These are phyloP conservation scores for Tragelaphus eurycerus DNA, from an alignment of 2,797 vertebrate species.

Conservation along the genomic window DNA sequence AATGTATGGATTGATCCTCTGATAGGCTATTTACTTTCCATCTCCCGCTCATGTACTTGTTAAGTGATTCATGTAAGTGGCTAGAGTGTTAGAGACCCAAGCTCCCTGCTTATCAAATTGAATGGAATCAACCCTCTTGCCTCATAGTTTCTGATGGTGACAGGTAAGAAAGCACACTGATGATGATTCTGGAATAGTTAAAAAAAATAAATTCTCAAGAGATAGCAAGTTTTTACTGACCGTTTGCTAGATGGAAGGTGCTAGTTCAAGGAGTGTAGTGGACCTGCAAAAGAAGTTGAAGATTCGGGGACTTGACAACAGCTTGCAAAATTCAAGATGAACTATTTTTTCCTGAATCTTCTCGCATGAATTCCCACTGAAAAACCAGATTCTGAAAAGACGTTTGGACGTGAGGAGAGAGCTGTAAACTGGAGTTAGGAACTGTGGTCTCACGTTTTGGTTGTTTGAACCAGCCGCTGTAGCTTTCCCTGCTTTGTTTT, in stretches of 20 bases:
- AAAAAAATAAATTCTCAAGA: background rate
- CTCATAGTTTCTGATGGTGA: background rate
- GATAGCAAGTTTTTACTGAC: background rate
- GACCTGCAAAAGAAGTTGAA: background rate
- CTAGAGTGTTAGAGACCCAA: background rate
- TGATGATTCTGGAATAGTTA: background rate
- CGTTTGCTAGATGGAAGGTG: background rate
- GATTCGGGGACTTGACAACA: background rate
- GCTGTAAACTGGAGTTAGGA: background rate
- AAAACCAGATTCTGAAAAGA: background rate
- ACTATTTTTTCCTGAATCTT: background rate
- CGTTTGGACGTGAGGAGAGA: background rate
- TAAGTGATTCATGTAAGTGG: slow-evolving; percentile 59
- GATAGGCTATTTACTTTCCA: slow-evolving; percentile 56
- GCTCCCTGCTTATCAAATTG: background rate
- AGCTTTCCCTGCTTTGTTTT: background rate
- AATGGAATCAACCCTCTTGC: background rate
- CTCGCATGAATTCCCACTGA: background rate
- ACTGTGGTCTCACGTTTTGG: background rate
- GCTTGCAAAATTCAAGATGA: background rate
- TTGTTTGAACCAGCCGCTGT: background rate
- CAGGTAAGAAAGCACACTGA: background rate
- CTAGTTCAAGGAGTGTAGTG: background rate
- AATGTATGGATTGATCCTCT: slow-evolving; percentile 45
- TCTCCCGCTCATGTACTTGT: slow-evolving; percentile 7